Conservation (phyloP, 2,888 invertebrate genomes). For the Sphaeridia pumilis region DNA sequence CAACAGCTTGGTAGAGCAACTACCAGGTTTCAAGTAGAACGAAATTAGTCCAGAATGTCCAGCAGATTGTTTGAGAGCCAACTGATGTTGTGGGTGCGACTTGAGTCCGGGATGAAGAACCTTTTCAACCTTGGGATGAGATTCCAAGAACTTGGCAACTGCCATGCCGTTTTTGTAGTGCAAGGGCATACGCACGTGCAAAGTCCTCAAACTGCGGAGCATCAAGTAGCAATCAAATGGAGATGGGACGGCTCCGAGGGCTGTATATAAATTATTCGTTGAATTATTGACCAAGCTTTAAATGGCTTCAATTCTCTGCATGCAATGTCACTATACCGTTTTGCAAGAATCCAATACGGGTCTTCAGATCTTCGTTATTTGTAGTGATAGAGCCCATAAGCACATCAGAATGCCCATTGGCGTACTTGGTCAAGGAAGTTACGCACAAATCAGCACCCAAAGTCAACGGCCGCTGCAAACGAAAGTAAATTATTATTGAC, state of each 20-base stretch:
- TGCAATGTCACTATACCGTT: slow-evolving; percentile 51
- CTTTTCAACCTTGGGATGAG: slow-evolving; percentile 41
- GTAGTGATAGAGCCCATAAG: slow-evolving; percentile 85
- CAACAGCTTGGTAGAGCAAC: slow-evolving; percentile 60
- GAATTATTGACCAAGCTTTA: not conserved
- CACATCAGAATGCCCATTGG: slow-evolving; percentile 96
- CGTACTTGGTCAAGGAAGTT: slow-evolving; percentile 92
- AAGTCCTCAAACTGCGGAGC: slow-evolving; percentile 47
- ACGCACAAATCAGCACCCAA: slow-evolving; percentile 82
- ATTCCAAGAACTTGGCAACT: slow-evolving; percentile 45
- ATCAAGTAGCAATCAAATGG: slow-evolving; percentile 52
- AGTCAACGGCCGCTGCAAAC: slow-evolving; percentile 61
- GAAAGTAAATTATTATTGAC: too few relatives aligned
- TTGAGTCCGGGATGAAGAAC: slow-evolving; percentile 51
- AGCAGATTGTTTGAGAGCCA: slow-evolving; percentile 65
- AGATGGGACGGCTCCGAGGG: slow-evolving; percentile 32
- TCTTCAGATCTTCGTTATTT: slow-evolving; percentile 57
- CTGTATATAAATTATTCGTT: slow-evolving; percentile 3
- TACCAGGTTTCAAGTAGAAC: slow-evolving; percentile 68
- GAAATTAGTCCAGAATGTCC: slow-evolving; percentile 89
- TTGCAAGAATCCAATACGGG: slow-evolving; percentile 69
- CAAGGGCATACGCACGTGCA: slow-evolving; percentile 46
- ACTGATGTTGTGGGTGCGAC: slow-evolving; percentile 72
- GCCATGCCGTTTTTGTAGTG: slow-evolving; percentile 44
- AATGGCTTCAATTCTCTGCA: not conserved